phyloP scores from a whole-genome alignment of 2,888 invertebrate species.

The Eudasyphora cyanicolor region DNA sequence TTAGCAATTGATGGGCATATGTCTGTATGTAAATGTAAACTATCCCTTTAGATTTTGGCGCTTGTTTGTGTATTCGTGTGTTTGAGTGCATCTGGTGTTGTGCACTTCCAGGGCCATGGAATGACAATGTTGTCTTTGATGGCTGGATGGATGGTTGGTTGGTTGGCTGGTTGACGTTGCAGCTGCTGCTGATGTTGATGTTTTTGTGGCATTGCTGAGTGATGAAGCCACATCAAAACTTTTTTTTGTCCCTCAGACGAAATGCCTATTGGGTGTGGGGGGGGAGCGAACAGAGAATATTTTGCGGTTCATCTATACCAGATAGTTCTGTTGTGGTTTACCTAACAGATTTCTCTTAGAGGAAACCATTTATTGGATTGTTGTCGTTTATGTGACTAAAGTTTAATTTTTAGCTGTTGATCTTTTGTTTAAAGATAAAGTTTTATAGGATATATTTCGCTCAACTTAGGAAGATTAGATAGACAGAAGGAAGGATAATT shows the following conservation, averaged over 20 bases:
- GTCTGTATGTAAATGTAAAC: background rate
- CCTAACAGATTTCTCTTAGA: background rate
- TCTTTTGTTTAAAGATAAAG: conserved; percentile 4
- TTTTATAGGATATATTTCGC: background rate
- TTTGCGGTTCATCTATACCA: background rate
- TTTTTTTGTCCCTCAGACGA: background rate
- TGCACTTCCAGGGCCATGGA: background rate
- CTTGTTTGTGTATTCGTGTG: background rate
- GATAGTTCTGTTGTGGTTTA: conserved; percentile 19
- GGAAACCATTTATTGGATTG: background rate
- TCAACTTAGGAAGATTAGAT: background rate
- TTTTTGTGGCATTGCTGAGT: conserved; percentile 25
- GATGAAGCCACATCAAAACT: conserved; percentile 5
- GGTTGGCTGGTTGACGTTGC: background rate
- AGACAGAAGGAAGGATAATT: background rate
- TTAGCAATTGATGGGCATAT: background rate
- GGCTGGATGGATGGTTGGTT: background rate
- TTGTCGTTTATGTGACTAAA: background rate
- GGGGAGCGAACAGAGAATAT: no score
- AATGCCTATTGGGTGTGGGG: background rate
- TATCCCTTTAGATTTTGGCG: no score
- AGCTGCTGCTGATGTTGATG: background rate
- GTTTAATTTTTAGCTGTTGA: background rate
- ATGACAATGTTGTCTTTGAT: background rate
- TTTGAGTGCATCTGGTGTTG: background rate